Conservation (phyloP, 1,140 invertebrate genomes). For the Papilio polyxenes region DNA sequence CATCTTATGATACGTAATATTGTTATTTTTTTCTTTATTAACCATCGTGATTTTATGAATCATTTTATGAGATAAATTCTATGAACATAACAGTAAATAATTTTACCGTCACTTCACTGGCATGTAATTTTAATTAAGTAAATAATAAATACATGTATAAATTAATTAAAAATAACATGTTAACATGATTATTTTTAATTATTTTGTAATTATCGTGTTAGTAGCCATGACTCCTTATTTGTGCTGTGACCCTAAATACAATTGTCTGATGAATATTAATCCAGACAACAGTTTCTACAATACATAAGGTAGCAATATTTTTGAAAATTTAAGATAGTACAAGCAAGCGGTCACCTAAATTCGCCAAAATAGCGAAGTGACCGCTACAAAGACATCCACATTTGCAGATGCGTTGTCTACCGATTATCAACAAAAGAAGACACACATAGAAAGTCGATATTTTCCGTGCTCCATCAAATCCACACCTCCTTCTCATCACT, state of each 20-base stretch:
- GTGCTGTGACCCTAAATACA: background rate
- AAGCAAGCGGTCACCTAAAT: no score
- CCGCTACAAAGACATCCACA: no score
- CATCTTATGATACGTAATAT: no score
- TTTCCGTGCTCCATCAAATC: no score
- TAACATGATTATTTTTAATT: background rate
- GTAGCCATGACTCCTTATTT: background rate
- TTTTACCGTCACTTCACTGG: no score
- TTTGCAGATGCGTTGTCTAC: no score
- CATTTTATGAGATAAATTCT: background rate
- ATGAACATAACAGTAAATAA: no score
- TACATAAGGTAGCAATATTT: background rate
- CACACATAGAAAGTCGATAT: no score
- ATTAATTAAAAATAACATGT: background rate
- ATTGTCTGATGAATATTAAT: background rate
- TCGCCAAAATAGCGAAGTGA: no score
- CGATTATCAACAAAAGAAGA: no score
- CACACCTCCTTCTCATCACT: no score
- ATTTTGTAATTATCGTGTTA: background rate
- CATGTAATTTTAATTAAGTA: background rate
- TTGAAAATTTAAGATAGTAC: no score
- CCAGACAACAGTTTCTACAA: background rate
- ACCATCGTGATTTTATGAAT: background rate
- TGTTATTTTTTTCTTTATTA: background rate
- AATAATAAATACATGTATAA: background rate